A percentile compares a stretch with the other conserved stretches of the same genome.
Conservation (phyloP, 2,888 invertebrate species). For the Amiota minor region DNA sequence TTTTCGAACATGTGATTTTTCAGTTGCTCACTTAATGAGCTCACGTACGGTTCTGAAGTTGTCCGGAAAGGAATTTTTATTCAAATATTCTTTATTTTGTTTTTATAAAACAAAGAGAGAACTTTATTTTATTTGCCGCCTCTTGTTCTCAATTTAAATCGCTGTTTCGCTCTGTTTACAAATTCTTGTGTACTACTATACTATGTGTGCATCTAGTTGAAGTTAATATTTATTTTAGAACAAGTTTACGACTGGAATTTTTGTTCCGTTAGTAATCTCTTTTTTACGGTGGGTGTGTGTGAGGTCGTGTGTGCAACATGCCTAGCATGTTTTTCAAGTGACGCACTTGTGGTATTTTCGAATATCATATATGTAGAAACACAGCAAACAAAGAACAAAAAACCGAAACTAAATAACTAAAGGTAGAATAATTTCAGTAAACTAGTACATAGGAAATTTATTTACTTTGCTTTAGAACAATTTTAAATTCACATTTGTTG, state of each 20-base stretch:
- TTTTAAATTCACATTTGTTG: no score
- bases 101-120: no score
- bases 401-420: conserved; percentile 27
- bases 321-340: neutral
- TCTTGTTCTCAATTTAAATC: no score
- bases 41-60: conserved; percentile 1
- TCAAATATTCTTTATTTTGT: no score
- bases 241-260: neutral
- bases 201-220: neutral
- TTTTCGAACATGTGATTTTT: conserved; percentile 12
- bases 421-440: conserved; percentile 32
- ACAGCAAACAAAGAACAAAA: conserved; percentile 29
- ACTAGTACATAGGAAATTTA: no score
- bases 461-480: no score
- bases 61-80: no score
- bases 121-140: no score
- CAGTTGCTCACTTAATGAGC: conserved; percentile 19
- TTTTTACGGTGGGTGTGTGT: neutral
- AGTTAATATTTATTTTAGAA: conserved; percentile 14
- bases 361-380: neutral
- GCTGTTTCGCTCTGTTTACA: no score
- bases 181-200: no score
- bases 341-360: neutral
- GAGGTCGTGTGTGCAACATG: neutral
- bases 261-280: conserved; percentile 1